Percentiles rank a stretch among this genome's conserved stretches.
These are phyloP conservation scores for Argyresthia goedartella DNA, from an alignment of 2,888 invertebrate genomes.

Conservation along the genomic window DNA sequence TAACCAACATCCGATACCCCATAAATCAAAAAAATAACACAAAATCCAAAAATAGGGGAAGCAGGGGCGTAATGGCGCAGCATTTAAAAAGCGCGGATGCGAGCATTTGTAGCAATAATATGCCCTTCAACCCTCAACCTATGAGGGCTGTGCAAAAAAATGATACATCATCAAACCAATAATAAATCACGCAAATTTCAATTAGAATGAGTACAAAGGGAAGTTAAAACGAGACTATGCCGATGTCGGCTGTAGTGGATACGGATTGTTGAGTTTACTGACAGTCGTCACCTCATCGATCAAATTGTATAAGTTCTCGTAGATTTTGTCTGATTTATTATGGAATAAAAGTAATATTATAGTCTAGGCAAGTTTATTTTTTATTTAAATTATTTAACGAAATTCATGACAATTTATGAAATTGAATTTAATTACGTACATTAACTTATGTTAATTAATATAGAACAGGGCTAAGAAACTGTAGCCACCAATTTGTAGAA, in stretches of 20 bases:
- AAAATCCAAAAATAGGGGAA: constrained; percentile 36
- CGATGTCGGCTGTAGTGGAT: constrained; percentile 33
- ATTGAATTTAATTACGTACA: too few species aligned
- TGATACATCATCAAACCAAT: constrained; percentile 70
- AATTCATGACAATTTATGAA: too few species aligned
- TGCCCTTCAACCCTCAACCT: constrained; percentile 20
- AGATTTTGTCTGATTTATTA: too few species aligned
- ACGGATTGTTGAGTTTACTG: constrained; percentile 52
- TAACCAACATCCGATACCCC: too few species aligned
- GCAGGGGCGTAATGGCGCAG: constrained; percentile 29
- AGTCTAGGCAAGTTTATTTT: too few species aligned
- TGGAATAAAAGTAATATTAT: too few species aligned
- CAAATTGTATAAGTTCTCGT: constrained; percentile 19
- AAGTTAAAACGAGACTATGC: constrained; percentile 42
- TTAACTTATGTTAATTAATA: too few species aligned
- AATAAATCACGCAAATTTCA: constrained; percentile 71
- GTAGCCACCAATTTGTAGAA: too few species aligned
- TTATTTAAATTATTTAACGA: too few species aligned
- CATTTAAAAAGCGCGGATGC: constrained; percentile 58
- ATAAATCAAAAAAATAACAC: too few species aligned
- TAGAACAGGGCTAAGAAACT: too few species aligned
- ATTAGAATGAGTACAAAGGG: constrained; percentile 63
- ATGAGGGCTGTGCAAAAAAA: constrained; percentile 66
- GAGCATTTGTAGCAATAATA: constrained; percentile 67
- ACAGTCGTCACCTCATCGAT: constrained; percentile 62